Conservation (phyloP, 2,113 vertebrate species). For the Cisticola juncidis region DNA sequence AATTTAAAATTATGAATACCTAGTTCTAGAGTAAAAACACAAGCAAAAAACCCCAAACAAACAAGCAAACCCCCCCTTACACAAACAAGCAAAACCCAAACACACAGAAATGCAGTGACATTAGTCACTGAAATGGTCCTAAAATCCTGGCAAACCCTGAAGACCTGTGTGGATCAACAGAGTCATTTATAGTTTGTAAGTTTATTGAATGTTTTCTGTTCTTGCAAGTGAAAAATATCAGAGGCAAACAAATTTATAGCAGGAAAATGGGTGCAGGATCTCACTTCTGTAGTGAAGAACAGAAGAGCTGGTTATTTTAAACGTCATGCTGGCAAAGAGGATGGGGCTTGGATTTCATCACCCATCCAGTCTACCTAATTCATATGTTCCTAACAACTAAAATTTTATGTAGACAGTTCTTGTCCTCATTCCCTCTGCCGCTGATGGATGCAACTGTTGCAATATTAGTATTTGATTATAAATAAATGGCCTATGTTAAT, state of each 20-base stretch:
- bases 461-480: not conserved
- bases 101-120: not conserved
- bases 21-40: not conserved
- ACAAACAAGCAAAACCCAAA: not conserved
- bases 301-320: not conserved
- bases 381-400: not conserved
- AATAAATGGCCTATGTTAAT: not conserved
- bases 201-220: not conserved
- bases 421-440: not conserved
- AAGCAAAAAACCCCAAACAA: not conserved
- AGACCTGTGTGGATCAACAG: not conserved
- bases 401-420: not conserved
- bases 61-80: rapidly evolving
- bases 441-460: not conserved
- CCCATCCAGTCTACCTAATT: not conserved
- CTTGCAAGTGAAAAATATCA: not conserved
- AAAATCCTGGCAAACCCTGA: not conserved
- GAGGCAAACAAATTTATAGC: not conserved
- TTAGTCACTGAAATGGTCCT: not conserved
- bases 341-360: not conserved
- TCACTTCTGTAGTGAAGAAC: not conserved
- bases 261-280: not conserved
- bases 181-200: not conserved
- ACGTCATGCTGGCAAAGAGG: rapidly evolving
- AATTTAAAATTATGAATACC: not conserved